phyloP scores from a whole-genome alignment of 1,140 invertebrate genomes.

The Cryptotermes secundus region DNA sequence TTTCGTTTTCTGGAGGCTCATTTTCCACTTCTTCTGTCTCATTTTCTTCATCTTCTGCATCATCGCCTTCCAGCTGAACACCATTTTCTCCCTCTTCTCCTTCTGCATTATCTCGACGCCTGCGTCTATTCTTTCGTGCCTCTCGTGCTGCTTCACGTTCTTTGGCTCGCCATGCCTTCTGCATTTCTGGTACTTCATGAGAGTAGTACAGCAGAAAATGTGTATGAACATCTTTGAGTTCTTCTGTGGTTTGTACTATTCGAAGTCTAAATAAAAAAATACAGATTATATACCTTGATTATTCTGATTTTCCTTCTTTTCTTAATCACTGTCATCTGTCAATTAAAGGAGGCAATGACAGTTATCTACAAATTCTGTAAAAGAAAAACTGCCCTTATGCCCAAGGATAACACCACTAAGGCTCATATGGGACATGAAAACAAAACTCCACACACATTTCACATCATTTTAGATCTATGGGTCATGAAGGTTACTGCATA shows the following conservation, averaged over 20 bases:
- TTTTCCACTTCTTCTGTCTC: slow-evolving; percentile 57
- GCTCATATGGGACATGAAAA: no score
- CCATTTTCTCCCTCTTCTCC: slow-evolving; percentile 60
- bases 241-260: slow-evolving; percentile 83
- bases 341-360: no score
- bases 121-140: slow-evolving; percentile 43
- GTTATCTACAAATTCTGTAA: no score
- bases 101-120: slow-evolving; percentile 50
- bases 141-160: slow-evolving; percentile 49
- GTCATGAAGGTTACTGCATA: no score
- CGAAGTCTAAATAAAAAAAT: slow-evolving; percentile 54
- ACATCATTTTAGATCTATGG: no score
- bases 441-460: no score
- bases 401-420: no score
- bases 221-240: slow-evolving; percentile 88
- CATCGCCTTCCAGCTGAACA: slow-evolving; percentile 54
- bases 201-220: slow-evolving; percentile 94
- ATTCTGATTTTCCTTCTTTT: no score
- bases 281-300: not conserved
- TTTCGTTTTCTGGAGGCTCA: slow-evolving; percentile 59
- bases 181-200: slow-evolving; percentile 82
- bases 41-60: slow-evolving; percentile 46
- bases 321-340: no score
- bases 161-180: slow-evolving; percentile 63
- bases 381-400: no score